Evolutionary conservation across 1,140 invertebrate genomes (phyloP).

Genomic region (Ceratitis capitata): DNA sequence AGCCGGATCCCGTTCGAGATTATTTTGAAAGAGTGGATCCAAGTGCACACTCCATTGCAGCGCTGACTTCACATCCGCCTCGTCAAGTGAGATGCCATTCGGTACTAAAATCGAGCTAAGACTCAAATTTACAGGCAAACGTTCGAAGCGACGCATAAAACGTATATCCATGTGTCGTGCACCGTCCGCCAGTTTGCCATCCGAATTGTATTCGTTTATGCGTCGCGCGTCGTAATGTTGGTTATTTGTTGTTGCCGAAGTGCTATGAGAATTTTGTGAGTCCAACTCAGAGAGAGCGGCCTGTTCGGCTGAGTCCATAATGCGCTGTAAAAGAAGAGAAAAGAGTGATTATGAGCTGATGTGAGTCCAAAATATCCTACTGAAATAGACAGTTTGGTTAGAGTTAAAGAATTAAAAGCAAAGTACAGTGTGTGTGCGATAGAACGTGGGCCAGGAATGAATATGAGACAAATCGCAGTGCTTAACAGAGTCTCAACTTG

Average conservation of each 20-base stretch:
- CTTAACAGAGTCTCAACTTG: too few relatives aligned
- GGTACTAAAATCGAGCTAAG: conserved; percentile 91
- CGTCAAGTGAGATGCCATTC: conserved; percentile 78
- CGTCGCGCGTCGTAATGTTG: conserved; percentile 78
- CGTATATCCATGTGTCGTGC: conserved; percentile 75
- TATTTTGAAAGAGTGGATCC: conserved; percentile 89
- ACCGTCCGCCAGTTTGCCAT: conserved; percentile 74
- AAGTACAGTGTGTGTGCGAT: too few relatives aligned
- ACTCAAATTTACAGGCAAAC: conserved; percentile 84
- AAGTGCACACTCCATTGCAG: conserved; percentile 93
- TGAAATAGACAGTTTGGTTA: too few relatives aligned
- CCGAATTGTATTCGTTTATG: conserved; percentile 76
- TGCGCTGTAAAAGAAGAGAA: conserved; percentile 70
- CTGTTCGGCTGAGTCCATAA: conserved; percentile 88
- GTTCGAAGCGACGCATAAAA: conserved; percentile 81
- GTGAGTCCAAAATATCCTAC: too few relatives aligned
- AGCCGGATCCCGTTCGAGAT: conserved; percentile 89
- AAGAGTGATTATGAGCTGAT: background rate
- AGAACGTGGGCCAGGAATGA: too few relatives aligned
- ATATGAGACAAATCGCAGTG: too few relatives aligned
- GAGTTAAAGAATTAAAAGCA: too few relatives aligned
- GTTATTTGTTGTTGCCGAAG: conserved; percentile 57
- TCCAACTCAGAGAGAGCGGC: conserved; percentile 76
- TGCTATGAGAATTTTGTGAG: conserved; percentile 64
- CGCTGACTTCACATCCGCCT: conserved; percentile 81